phyloP scores from a whole-genome alignment of 2,113 vertebrate genomes.

The Platysternon megacephalum region DNA sequence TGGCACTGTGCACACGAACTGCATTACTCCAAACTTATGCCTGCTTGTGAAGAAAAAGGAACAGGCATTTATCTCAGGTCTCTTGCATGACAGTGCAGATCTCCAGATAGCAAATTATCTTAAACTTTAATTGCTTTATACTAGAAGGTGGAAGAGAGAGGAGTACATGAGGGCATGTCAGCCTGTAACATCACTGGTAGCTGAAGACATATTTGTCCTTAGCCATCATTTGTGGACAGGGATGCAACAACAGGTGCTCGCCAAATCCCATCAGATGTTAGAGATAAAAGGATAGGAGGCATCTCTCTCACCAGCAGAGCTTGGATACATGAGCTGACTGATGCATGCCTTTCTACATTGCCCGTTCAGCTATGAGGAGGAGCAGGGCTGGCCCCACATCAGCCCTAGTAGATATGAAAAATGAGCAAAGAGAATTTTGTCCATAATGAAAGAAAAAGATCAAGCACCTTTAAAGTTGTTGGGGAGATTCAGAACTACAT shows the following conservation, averaged over 20 bases:
- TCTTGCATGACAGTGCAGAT: not conserved
- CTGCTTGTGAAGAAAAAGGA: not conserved
- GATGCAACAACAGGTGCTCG: not conserved
- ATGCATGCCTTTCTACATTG: not conserved
- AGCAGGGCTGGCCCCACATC: not conserved
- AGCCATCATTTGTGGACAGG: not conserved
- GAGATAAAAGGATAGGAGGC: not conserved
- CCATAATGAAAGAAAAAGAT: not conserved
- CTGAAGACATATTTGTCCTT: not conserved
- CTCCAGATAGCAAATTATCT: not conserved
- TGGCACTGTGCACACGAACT: not conserved
- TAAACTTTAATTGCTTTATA: not conserved
- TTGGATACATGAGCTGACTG: not conserved
- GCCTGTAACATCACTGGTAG: not conserved
- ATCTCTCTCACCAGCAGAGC: not conserved
- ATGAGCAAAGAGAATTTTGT: not conserved
- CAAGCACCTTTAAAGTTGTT: not conserved
- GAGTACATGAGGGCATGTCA: not conserved
- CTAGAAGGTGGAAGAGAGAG: not conserved
- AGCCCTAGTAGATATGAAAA: not conserved
- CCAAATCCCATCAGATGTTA: not conserved
- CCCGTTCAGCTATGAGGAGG: not conserved
- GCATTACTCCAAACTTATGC: not conserved
- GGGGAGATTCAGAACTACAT: not conserved
- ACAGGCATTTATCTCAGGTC: fast-evolving